Evolutionary conservation across 2,113 vertebrate species (phyloP), one percentile per base, ranked within the genome.

Genomic region (Heterochromis multidens): DNA sequence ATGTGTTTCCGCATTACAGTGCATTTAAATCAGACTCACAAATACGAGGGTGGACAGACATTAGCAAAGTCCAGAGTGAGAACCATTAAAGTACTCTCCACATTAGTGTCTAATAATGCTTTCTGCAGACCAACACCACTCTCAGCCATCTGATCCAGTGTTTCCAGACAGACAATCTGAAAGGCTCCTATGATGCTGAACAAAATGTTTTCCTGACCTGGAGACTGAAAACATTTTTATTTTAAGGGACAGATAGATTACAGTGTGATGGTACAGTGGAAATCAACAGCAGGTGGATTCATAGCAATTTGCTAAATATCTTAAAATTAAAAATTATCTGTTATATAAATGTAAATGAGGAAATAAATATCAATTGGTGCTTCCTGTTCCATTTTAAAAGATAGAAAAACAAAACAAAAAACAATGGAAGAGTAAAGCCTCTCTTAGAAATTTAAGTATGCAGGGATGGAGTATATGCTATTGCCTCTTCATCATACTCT

Each of bases 61-160:
- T 81, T 49, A 58, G 82, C 23, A 54, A 35, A 80, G 61, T 40
- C 58, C 17, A 87, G 35, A 84, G 23, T 60, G 77, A 72, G 70
- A 67, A 77, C 88, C 92, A 94, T 92, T 93, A 90, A 58, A 84
- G 86, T 74, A 33, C 49, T 67, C 19, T 49, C 29, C 46, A 79
- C 81, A 87, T 94, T 89, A 91, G 77, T 78, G 5, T 40, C 74
- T 52, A 65, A 67, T 86, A 72, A 86, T 79, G 77, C 80, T 88
- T 79, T 80, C 58, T 46, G 29, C 70, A 89, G 63, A 83, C 65
- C 56, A 46, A 59, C 46, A 62, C 43, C 16, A 33, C 88, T 90
- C 72, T 74, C 13, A 33, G 67, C 54, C 78, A 60, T 81, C 56
- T 72, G 60, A 93, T 90, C 43, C 62, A 25, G 84, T 88, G 80